Conservation (phyloP, 2,888 invertebrate species). For the Hetaerina titia region DNA sequence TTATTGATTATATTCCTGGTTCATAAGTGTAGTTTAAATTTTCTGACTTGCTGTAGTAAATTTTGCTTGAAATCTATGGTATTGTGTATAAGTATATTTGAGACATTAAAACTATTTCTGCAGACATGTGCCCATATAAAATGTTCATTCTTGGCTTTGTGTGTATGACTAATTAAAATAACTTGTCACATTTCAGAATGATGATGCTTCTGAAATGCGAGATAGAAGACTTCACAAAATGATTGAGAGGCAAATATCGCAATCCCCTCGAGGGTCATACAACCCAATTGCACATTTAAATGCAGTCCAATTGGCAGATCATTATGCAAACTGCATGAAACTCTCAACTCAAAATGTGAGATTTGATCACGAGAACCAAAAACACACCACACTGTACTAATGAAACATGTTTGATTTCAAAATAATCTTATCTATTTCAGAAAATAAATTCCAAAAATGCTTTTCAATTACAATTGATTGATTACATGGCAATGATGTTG, state of each 20-base stretch:
- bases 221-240: slow-evolving; percentile 74
- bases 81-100: too few relatives aligned
- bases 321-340: slow-evolving; percentile 87
- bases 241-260: slow-evolving; percentile 71
- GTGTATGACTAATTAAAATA: slow-evolving; percentile 66
- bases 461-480: slow-evolving; percentile 91
- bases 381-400: not conserved
- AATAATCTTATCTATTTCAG: slow-evolving; percentile 77
- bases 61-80: too few relatives aligned
- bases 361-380: not conserved
- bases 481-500: slow-evolving; percentile 88
- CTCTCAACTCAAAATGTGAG: slow-evolving; percentile 89
- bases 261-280: slow-evolving; percentile 72
- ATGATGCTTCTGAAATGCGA: slow-evolving; percentile 75
- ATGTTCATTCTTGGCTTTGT: too few relatives aligned
- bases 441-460: slow-evolving; percentile 94
- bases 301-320: slow-evolving; percentile 79
- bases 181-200: slow-evolving; percentile 76
- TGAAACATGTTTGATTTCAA: not conserved
- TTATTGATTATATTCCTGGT: too few relatives aligned
- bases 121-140: too few relatives aligned
- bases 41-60: too few relatives aligned
- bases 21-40: too few relatives aligned
- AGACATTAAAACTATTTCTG: too few relatives aligned
- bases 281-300: slow-evolving; percentile 78